Conservation (phyloP, 2,888 invertebrate species). For the Caenorhabditis virilis region DNA sequence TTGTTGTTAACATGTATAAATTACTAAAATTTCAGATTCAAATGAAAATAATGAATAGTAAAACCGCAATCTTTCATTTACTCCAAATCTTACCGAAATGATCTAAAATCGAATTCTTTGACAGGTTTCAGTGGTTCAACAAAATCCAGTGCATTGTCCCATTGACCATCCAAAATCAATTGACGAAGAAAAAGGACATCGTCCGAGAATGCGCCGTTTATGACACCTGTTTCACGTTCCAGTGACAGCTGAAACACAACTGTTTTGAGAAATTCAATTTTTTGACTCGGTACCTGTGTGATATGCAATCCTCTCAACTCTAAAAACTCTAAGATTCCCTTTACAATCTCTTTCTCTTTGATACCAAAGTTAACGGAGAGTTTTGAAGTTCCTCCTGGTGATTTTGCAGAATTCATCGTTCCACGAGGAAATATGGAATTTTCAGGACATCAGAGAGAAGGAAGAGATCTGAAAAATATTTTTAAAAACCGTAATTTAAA, state of each 20-base stretch:
- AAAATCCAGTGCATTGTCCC: slow-evolving; percentile 95
- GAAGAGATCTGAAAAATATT: neutral
- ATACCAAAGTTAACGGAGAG: slow-evolving; percentile 60
- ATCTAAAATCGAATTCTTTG: slow-evolving; percentile 77
- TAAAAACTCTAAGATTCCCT: slow-evolving; percentile 72
- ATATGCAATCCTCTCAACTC: slow-evolving; percentile 87
- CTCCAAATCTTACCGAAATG: slow-evolving; percentile 44
- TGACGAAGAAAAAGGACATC: slow-evolving; percentile 84
- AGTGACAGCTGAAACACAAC: slow-evolving; percentile 71
- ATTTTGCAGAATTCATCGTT: neutral
- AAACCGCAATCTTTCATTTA: neutral
- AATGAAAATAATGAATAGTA: neutral
- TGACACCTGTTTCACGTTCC: slow-evolving; percentile 91
- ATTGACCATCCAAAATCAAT: slow-evolving; percentile 91
- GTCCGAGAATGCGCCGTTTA: slow-evolving; percentile 89
- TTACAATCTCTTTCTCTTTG: slow-evolving; percentile 73
- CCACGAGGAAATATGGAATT: neutral
- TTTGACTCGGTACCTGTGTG: slow-evolving; percentile 74
- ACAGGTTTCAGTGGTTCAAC: slow-evolving; percentile 83
- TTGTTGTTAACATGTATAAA: neutral
- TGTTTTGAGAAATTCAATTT: neutral
- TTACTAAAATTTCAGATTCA: neutral
- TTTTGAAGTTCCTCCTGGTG: neutral
- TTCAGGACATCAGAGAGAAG: neutral
- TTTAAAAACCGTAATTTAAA: neutral